Conservation (phyloP, 1,140 invertebrate species). For the Portunus trituberculatus region DNA sequence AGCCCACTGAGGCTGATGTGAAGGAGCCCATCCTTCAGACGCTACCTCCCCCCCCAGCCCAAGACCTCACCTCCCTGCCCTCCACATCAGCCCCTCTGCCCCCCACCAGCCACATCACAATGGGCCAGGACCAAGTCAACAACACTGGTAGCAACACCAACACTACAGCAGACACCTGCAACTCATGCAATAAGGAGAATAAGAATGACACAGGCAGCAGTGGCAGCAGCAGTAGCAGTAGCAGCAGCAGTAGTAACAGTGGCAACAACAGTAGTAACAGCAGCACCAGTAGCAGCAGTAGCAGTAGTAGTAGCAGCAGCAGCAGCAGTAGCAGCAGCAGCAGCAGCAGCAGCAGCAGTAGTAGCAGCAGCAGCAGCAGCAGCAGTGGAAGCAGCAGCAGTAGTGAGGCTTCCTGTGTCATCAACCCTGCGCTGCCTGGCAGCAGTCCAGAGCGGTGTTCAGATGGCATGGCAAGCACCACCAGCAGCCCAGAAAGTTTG, state of each 20-base stretch:
- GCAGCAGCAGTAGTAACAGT: constrained; percentile 39
- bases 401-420: constrained; percentile 45
- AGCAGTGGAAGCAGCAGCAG: constrained; percentile 68
- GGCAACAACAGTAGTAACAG: not conserved
- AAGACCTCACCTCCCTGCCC: constrained; percentile 56
- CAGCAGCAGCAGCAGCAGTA: constrained; percentile 55
- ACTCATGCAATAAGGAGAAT: constrained; percentile 31
- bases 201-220: constrained; percentile 27
- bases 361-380: constrained; percentile 45
- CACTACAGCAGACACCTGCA: constrained; percentile 43
- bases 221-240: constrained; percentile 56
- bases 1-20: constrained; percentile 52
- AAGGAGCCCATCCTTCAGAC: constrained; percentile 69
- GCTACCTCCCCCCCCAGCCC: constrained; percentile 42
- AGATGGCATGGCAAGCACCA: constrained; percentile 52
- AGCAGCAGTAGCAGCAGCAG: constrained; percentile 12
- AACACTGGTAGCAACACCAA: constrained; percentile 21
- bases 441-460: constrained; percentile 66
- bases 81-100: not conserved
- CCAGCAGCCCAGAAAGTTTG: constrained; percentile 61
- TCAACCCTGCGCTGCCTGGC: constrained; percentile 26
- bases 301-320: constrained; percentile 46
- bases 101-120: not conserved
- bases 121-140: not conserved
- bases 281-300: constrained; percentile 48